Evolutionary conservation across 2,113 vertebrate species (phyloP).

Genomic region (Sapajus apella): DNA sequence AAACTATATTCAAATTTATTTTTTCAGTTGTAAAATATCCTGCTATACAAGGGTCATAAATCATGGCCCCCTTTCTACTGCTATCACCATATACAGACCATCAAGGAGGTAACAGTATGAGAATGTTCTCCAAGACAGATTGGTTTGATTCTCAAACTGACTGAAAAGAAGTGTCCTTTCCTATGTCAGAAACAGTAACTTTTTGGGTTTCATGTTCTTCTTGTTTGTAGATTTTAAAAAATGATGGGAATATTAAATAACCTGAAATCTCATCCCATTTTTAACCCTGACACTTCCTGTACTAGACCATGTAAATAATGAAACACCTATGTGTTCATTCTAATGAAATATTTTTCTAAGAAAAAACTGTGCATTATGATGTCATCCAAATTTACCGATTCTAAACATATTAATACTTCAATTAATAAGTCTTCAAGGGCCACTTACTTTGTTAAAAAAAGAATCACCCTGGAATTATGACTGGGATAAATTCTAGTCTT

Average conservation of each 20-base stretch:
- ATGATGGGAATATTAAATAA: not conserved
- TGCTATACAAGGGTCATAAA: not conserved
- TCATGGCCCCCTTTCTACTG: not conserved
- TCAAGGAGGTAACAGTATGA: not conserved
- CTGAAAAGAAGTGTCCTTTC: not conserved
- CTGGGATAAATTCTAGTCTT: not conserved
- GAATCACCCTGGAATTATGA: not conserved
- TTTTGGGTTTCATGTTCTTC: not conserved
- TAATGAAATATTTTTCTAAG: not conserved
- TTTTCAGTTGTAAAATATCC: not conserved
- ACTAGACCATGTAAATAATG: not conserved
- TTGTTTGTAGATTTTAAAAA: not conserved
- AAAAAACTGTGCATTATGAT: not conserved
- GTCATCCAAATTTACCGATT: slow-evolving; percentile 1
- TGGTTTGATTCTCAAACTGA: not conserved
- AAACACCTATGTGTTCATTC: not conserved
- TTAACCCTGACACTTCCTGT: not conserved
- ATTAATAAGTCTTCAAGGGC: not conserved
- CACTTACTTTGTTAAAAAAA: not conserved
- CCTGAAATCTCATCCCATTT: not conserved
- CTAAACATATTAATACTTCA: not conserved
- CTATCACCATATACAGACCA: not conserved
- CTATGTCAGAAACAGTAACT: not conserved
- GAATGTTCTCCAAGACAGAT: not conserved
- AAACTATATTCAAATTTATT: not conserved